Conservation (phyloP, 2,888 invertebrate species). For the Cephus rjabovi region DNA sequence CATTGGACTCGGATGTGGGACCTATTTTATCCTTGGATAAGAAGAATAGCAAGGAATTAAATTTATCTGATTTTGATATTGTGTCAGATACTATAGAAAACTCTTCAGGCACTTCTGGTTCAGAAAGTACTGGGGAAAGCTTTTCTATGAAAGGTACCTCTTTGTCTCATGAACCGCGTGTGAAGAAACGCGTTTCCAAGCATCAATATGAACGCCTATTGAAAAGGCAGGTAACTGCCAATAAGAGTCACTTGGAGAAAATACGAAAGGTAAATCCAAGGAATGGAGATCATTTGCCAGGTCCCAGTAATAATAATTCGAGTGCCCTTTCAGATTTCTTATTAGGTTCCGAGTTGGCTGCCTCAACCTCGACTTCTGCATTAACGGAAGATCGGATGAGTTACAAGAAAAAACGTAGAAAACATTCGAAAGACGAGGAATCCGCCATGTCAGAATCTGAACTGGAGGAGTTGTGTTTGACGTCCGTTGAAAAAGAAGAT, state of each 20-base stretch:
- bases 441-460: conserved; percentile 1
- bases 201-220: conserved; percentile 35
- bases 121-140: neutral
- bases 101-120: conserved; percentile 31
- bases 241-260: conserved; percentile 34
- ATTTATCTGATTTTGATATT: conserved; percentile 55
- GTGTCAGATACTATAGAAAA: conserved; percentile 52
- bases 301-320: conserved; percentile 51
- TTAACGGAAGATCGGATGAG: conserved; percentile 18
- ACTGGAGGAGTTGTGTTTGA: neutral
- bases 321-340: conserved; percentile 54
- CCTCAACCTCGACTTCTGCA: conserved; percentile 27
- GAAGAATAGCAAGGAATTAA: conserved; percentile 49
- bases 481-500: neutral
- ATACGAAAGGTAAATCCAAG: conserved; percentile 50
- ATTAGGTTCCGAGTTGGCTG: conserved; percentile 32
- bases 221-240: conserved; percentile 32
- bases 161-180: conserved; percentile 14
- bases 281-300: conserved; percentile 35
- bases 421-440: conserved; percentile 8
- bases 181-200: conserved; percentile 34
- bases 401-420: conserved; percentile 4
- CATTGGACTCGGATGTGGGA: conserved; percentile 17
- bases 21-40: conserved; percentile 28
- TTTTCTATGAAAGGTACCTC: neutral